Conservation (phyloP, 2,113 vertebrate species). For the Laticauda laticaudata region DNA sequence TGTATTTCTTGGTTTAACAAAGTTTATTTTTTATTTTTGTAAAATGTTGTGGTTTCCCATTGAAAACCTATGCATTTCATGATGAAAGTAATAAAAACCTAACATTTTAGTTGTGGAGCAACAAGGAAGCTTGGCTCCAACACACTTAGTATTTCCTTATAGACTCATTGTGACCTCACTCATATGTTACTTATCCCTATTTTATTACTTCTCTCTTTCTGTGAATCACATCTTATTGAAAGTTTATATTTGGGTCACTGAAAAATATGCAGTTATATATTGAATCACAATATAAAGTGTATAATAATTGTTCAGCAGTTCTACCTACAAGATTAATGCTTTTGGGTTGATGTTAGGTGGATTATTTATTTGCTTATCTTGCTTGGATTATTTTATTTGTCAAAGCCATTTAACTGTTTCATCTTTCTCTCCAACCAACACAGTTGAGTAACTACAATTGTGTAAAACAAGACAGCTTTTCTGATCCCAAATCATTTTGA, state of each 20-base stretch:
- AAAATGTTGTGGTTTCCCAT: not conserved
- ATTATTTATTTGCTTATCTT: not conserved
- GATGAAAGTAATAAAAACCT: not conserved
- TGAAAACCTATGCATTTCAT: not conserved
- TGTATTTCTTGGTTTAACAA: too few species aligned
- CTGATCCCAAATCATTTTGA: not conserved
- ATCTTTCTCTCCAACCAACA: not conserved
- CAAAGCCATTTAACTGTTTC: not conserved
- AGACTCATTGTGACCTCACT: not conserved
- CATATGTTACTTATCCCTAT: not conserved
- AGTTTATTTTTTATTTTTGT: not conserved
- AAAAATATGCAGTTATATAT: not conserved
- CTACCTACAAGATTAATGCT: not conserved
- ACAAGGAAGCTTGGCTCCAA: not conserved
- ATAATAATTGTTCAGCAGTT: too few species aligned
- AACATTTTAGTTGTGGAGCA: not conserved
- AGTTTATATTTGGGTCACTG: not conserved
- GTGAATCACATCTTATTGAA: not conserved
- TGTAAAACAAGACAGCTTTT: not conserved
- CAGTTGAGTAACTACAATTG: not conserved
- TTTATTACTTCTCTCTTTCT: not conserved
- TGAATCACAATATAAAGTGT: not conserved
- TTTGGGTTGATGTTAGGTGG: not conserved
- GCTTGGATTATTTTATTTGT: not conserved
- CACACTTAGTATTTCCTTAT: not conserved